These are phyloP conservation scores for Xiphorhynchus elegans DNA, from an alignment of 2,113 vertebrate species.

Conservation along the genomic window DNA sequence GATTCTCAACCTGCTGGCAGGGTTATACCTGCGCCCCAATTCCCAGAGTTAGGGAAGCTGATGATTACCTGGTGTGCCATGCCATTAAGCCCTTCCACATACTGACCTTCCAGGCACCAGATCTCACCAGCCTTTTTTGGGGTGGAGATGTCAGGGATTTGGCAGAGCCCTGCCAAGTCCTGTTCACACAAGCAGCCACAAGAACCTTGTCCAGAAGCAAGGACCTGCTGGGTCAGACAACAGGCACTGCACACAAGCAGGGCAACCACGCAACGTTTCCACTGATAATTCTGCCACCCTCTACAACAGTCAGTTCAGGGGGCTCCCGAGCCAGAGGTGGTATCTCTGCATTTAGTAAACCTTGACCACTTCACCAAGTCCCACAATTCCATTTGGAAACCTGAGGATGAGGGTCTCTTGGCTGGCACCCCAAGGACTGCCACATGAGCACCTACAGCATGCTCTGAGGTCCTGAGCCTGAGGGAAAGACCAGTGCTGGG, in stretches of 20 bases:
- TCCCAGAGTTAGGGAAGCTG: neutral
- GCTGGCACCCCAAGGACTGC: accelerated
- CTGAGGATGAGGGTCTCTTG: neutral
- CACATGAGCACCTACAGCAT: accelerated
- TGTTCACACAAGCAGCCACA: neutral
- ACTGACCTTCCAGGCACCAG: neutral
- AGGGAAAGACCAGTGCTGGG: neutral
- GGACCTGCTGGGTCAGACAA: neutral
- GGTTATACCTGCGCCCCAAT: neutral
- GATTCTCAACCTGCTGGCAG: neutral
- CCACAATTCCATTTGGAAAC: neutral
- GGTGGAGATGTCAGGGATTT: accelerated
- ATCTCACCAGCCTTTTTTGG: neutral
- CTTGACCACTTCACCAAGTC: neutral
- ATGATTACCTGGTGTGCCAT: neutral
- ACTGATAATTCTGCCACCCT: neutral
- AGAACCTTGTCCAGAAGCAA: neutral
- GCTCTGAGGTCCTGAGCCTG: accelerated
- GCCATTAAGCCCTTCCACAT: neutral
- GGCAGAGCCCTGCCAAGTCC: neutral
- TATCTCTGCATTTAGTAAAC: neutral
- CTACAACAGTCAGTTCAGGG: neutral
- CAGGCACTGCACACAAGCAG: neutral
- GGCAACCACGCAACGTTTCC: accelerated
- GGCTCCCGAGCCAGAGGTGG: neutral